A percentile compares a stretch with the other conserved stretches of the same genome.
Evolutionary conservation across 2,113 vertebrate species (phyloP).

Genomic region (Pardalotus punctatus): DNA sequence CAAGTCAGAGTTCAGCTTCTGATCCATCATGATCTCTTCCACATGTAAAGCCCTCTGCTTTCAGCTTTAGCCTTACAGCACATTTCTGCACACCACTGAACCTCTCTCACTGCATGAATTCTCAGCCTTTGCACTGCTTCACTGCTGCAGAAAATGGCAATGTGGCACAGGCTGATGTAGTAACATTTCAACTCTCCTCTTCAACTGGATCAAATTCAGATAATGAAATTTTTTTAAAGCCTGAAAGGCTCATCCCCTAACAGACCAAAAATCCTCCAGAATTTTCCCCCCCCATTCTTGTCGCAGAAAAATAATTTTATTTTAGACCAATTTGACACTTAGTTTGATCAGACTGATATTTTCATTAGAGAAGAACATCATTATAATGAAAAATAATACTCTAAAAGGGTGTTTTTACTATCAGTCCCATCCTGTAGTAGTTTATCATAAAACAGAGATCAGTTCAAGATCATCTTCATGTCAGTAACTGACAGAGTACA

Average conservation of each 20-base stretch:
- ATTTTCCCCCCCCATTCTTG: background rate
- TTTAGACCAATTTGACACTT: background rate
- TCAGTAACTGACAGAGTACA: background rate
- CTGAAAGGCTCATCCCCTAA: background rate
- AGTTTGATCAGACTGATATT: background rate
- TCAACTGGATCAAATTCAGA: background rate
- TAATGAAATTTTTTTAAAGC: background rate
- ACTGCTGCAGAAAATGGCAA: background rate
- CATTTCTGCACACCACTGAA: background rate
- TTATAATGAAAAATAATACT: slow-evolving; percentile 4
- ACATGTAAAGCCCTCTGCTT: background rate
- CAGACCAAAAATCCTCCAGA: background rate
- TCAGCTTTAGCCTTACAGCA: background rate
- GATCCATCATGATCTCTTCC: background rate
- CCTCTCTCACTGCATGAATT: background rate
- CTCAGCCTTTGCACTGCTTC: background rate
- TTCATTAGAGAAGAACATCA: background rate
- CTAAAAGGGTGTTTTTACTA: background rate
- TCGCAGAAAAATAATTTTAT: background rate
- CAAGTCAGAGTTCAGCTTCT: background rate
- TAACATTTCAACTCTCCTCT: background rate
- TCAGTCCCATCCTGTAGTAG: background rate
- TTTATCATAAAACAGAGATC: slow-evolving; percentile 1
- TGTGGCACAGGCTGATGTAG: background rate
- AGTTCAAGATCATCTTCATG: background rate